Evolutionary conservation across 2,113 vertebrate species (phyloP), one percentile per base, ranked within the genome.

Genomic region (Prionailurus bengalensis): DNA sequence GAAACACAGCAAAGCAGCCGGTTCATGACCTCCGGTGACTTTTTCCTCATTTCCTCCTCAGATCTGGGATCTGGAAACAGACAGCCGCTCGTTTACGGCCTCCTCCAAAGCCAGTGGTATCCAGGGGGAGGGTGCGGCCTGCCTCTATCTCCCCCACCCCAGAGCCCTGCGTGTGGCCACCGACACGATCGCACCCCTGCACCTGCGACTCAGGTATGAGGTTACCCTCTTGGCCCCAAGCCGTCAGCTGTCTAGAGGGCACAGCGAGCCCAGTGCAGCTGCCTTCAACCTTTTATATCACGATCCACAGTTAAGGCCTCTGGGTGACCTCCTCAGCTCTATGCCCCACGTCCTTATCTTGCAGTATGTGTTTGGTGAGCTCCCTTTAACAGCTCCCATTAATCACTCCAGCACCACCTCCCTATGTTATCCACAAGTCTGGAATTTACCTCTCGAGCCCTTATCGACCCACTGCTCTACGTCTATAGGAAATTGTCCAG

Each of bases 31-130:
- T 42, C 14, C 7, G 0, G 4, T 31, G 10, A 5, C n/a, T 42
- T 31, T 27, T 31, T 27, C 78, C 51, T 48, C 39, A 1, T 45
- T 97, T 97, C 55, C 48, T 29, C 31, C 83, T 58, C 97, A 99
- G 99, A 99, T 99, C 96, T 99, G 99, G 98, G 98, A 99, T 95
- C 98, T 99, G 81, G 98, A 99, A 79, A 99, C 98, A 45, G 98
- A 99, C 89, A 98, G 95, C 7, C 99, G 99, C 97, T 96, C 99
- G 42, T 98, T 99, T 93, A 99, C 98, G 2, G 97, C 97, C 25
- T 98, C 98, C 7, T 94, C 98, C 83, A 99, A 98, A 98, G 98
- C 97, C 90, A 99, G 97, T 5, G 58, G 97, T 74, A 97, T 99
- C 74, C 97, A 93, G 6, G 98, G 98, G 0, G 94, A 99, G 39